These are phyloP conservation scores for Cydia splendana DNA, from an alignment of 1,140 invertebrate genomes.

Conservation along the genomic window DNA sequence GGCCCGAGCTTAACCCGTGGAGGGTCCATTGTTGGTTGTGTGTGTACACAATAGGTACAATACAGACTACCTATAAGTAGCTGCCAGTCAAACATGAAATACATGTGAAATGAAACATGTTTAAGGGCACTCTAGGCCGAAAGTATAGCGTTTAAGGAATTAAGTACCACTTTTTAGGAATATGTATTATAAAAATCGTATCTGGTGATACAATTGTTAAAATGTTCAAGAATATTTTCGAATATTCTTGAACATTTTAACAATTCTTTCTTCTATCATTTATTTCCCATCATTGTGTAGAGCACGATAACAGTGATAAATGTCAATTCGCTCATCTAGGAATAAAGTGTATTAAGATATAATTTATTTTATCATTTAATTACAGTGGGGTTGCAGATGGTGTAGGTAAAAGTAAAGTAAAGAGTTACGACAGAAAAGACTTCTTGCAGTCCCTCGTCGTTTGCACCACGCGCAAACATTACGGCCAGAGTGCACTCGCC, in stretches of 20 bases:
- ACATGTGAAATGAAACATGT: background rate
- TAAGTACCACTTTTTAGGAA: background rate
- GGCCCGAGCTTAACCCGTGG: constrained; percentile 18
- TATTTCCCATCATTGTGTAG: no score
- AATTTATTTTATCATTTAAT: no score
- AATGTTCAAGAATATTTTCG: no score
- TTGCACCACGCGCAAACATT: constrained; percentile 24
- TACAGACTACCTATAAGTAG: background rate
- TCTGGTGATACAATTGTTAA: no score
- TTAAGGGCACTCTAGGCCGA: background rate
- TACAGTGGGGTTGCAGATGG: background rate
- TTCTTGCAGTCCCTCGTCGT: background rate
- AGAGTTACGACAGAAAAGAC: background rate
- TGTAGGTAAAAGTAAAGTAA: background rate
- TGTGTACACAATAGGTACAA: constrained; percentile 17
- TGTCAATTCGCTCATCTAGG: no score
- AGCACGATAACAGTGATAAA: no score
- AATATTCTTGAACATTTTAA: no score
- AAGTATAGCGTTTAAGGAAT: background rate
- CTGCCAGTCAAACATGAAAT: background rate
- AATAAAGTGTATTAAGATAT: no score
- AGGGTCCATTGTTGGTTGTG: constrained; percentile 7
- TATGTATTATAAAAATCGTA: no score
- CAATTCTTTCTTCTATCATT: no score
- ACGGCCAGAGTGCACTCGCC: constrained; percentile 16